Conservation (phyloP, 2,888 invertebrate species). For the Melinaea marsaeus region DNA sequence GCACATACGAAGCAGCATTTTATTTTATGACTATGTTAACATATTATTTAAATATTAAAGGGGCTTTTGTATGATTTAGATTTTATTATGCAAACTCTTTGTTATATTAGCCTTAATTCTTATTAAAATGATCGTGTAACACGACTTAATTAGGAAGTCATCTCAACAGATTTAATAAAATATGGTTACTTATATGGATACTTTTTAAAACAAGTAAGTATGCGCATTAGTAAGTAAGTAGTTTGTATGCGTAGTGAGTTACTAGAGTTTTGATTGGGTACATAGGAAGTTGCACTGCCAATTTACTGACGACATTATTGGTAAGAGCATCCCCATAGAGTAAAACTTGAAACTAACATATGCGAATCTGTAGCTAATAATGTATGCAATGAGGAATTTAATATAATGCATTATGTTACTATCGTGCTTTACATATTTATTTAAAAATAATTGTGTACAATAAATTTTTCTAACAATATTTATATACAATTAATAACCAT, state of each 20-base stretch:
- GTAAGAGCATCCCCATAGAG: slow-evolving; percentile 52
- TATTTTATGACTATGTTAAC: slow-evolving; percentile 27
- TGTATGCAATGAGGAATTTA: slow-evolving; percentile 29
- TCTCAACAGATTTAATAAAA: too few relatives aligned
- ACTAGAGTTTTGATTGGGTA: slow-evolving; percentile 47
- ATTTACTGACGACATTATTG: slow-evolving; percentile 63
- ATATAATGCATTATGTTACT: too few relatives aligned
- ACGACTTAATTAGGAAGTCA: too few relatives aligned
- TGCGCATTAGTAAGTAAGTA: too few relatives aligned
- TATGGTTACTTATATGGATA: not conserved
- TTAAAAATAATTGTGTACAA: too few relatives aligned
- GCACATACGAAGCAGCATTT: slow-evolving; percentile 27
- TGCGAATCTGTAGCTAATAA: slow-evolving; percentile 42
- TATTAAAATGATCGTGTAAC: too few relatives aligned
- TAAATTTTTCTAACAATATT: too few relatives aligned
- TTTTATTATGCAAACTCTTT: not conserved
- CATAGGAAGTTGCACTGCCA: slow-evolving; percentile 59
- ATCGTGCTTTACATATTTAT: too few relatives aligned
- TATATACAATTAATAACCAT: too few relatives aligned
- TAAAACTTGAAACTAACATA: slow-evolving; percentile 45
- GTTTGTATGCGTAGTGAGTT: slow-evolving; percentile 36
- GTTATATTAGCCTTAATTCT: too few relatives aligned
- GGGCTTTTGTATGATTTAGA: slow-evolving; percentile 4
- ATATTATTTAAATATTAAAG: slow-evolving; percentile 22
- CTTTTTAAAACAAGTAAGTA: not conserved